Evolutionary conservation across 2,888 invertebrate genomes (phyloP).

Genomic region (Hydraecia micacea): DNA sequence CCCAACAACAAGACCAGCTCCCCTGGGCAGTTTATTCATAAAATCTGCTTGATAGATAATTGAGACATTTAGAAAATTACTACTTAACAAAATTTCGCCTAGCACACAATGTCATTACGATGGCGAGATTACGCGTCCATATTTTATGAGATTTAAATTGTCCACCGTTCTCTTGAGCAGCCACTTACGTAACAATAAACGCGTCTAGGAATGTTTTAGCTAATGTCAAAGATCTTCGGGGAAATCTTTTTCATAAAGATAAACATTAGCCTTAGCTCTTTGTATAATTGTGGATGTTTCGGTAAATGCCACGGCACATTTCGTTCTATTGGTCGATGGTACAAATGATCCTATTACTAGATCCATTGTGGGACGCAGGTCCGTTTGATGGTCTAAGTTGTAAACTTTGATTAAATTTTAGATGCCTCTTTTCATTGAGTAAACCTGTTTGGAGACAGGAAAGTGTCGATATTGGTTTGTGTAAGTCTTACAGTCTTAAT

Average conservation of each 20-base stretch:
- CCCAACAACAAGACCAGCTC: slow-evolving; percentile 7
- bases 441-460: neutral
- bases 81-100: slow-evolving; percentile 23
- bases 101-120: slow-evolving; percentile 45
- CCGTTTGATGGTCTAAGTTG: slow-evolving; percentile 68
- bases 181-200: slow-evolving; percentile 41
- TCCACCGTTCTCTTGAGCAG: slow-evolving; percentile 37
- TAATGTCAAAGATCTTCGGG: slow-evolving; percentile 48
- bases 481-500: neutral
- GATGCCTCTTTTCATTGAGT: slow-evolving; percentile 30
- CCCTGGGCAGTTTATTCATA: slow-evolving; percentile 6
- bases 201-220: slow-evolving; percentile 31
- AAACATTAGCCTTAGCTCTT: slow-evolving; percentile 66
- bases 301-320: slow-evolving; percentile 72
- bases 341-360: slow-evolving; percentile 80
- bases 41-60: slow-evolving; percentile 28
- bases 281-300: slow-evolving; percentile 72
- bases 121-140: slow-evolving; percentile 44
- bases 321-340: slow-evolving; percentile 75
- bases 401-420: slow-evolving; percentile 58
- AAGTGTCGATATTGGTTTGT: slow-evolving; percentile 2
- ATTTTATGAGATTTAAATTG: slow-evolving; percentile 59
- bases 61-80: slow-evolving; percentile 48
- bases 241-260: slow-evolving; percentile 69
- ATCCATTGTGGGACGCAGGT: slow-evolving; percentile 76